A percentile compares a stretch with the other conserved stretches of the same genome.
Conservation (phyloP, 2,113 vertebrate species). For the Paradisaea rubra region DNA sequence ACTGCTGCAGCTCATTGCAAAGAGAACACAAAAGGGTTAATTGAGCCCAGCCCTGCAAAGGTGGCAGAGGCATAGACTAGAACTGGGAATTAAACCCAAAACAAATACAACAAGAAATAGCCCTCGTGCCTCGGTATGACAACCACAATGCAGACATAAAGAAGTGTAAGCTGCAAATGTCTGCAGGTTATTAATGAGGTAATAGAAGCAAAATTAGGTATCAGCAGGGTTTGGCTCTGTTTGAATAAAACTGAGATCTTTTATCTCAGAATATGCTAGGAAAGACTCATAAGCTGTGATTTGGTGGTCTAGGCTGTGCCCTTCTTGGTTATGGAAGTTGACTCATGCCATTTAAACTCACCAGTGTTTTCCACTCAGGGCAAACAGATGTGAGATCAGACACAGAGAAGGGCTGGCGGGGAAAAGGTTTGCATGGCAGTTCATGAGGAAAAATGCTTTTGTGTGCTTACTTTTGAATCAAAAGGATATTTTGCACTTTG, state of each 20-base stretch:
- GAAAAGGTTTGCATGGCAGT: neutral
- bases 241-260: slow-evolving; percentile 44
- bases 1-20: slow-evolving; percentile 72
- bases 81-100: slow-evolving; percentile 69
- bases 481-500: neutral
- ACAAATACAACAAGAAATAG: slow-evolving; percentile 38
- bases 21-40: slow-evolving; percentile 78
- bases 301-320: slow-evolving; percentile 43
- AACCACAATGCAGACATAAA: slow-evolving; percentile 22
- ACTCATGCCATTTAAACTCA: slow-evolving; percentile 9
- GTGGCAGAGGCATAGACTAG: slow-evolving; percentile 69
- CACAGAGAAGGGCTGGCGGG: neutral
- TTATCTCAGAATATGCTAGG: slow-evolving; percentile 26
- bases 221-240: slow-evolving; percentile 51
- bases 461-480: neutral
- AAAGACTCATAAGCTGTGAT: slow-evolving; percentile 55
- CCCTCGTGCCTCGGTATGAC: neutral
- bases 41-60: slow-evolving; percentile 79
- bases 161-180: slow-evolving; percentile 33
- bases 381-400: slow-evolving; percentile 25
- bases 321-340: slow-evolving; percentile 9
- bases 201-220: slow-evolving; percentile 57
- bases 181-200: slow-evolving; percentile 59
- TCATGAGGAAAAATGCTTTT: neutral
- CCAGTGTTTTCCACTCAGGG: slow-evolving; percentile 30